These are phyloP conservation scores for Sarcophaga subvicina DNA, from an alignment of 2,888 invertebrate species.

Conservation along the genomic window DNA sequence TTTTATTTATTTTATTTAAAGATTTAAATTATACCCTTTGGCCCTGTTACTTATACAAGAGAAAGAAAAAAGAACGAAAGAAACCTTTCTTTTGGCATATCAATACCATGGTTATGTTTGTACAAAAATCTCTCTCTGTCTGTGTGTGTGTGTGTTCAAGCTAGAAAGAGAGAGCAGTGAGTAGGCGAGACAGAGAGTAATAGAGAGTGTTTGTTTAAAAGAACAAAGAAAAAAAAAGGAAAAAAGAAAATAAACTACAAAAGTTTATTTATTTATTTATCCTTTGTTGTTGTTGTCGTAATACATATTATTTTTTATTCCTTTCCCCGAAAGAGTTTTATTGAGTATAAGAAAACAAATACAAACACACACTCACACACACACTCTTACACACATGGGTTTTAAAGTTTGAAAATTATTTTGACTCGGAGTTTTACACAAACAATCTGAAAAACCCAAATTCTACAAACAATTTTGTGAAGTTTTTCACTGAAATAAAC, in stretches of 20 bases:
- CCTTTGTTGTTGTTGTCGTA: constrained; percentile 31
- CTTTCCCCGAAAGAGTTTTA: constrained; percentile 52
- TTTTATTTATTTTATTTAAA: constrained; percentile 68
- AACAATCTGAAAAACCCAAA: neutral
- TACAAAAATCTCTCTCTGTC: neutral
- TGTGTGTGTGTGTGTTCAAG: constrained; percentile 15
- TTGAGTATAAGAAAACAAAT: constrained; percentile 56
- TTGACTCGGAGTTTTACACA: constrained; percentile 5
- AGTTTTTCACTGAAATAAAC: too few species aligned
- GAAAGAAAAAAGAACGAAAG: neutral
- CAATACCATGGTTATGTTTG: constrained; percentile 4
- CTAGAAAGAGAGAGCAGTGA: constrained; percentile 10
- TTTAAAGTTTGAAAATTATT: constrained; percentile 1
- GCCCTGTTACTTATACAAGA: constrained; percentile 52
- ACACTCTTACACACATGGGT: neutral
- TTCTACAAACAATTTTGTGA: too few species aligned
- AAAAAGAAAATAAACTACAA: constrained; percentile 22
- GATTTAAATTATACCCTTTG: constrained; percentile 69
- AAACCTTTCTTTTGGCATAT: neutral
- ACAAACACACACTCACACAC: constrained; percentile 52
- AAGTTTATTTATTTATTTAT: constrained; percentile 51
- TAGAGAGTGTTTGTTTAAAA: constrained; percentile 25
- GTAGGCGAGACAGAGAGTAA: neutral
- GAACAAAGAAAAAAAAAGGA: constrained; percentile 38
- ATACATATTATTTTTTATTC: constrained; percentile 34